These are phyloP conservation scores for Craterocephalus amniculus DNA, from an alignment of 2,797 vertebrate species.

Conservation along the genomic window DNA sequence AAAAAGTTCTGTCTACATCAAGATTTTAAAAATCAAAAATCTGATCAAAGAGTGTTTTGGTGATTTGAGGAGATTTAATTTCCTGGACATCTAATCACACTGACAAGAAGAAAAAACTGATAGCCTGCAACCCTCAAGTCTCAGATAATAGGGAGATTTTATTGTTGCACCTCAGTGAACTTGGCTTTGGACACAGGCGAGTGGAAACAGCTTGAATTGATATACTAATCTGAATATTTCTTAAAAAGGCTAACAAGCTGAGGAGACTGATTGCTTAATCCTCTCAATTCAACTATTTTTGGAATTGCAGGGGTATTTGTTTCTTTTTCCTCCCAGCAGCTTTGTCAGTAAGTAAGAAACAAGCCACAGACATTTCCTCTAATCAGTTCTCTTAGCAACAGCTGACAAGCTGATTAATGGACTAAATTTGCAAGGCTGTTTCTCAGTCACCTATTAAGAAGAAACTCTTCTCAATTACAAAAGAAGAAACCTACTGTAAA, in stretches of 20 bases:
- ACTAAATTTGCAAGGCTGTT: background rate
- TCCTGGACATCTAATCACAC: constrained; percentile 1
- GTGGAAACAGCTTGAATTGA: constrained; percentile 21
- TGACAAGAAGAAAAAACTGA: constrained; percentile 11
- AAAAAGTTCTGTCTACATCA: constrained; percentile 2
- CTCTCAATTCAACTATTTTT: constrained; percentile 19
- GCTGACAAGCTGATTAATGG: background rate
- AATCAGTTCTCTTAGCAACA: constrained; percentile 8
- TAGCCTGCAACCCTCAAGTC: constrained; percentile 6
- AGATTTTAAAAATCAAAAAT: constrained; percentile 18
- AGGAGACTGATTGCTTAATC: constrained; percentile 8
- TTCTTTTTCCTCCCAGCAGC: constrained; percentile 19
- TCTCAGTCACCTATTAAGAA: background rate
- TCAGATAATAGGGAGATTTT: constrained; percentile 18
- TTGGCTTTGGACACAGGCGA: constrained; percentile 3
- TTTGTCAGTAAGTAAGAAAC: constrained; percentile 15
- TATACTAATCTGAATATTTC: constrained; percentile 27
- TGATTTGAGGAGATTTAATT: constrained; percentile 16
- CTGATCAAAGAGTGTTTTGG: constrained; percentile 15
- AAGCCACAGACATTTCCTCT: constrained; percentile 5
- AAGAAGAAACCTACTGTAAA: constrained; percentile 3
- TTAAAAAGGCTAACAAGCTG: constrained; percentile 13
- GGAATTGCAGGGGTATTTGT: constrained; percentile 11
- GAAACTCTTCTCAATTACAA: background rate
- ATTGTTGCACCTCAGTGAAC: constrained; percentile 22